Percentiles rank a stretch among this genome's conserved stretches.
phyloP scores from a whole-genome alignment of 2,888 invertebrate genomes.

The Pseudoips prasinana region DNA sequence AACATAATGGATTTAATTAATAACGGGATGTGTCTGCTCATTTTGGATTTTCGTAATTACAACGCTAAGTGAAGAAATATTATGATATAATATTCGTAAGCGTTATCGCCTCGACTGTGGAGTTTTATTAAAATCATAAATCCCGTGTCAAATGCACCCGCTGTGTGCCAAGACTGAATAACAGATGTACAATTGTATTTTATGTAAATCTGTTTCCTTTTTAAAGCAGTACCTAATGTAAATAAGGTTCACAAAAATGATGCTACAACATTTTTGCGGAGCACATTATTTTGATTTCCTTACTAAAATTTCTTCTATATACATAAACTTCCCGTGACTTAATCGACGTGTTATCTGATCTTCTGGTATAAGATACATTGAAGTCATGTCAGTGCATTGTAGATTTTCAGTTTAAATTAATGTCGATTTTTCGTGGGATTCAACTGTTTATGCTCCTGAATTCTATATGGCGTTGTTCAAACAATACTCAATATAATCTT shows the following conservation, averaged over 20 bases:
- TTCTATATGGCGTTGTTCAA: too few relatives aligned
- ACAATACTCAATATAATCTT: too few relatives aligned
- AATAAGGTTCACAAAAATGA: conserved; percentile 37
- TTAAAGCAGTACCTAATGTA: conserved; percentile 40
- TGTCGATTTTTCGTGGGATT: too few relatives aligned
- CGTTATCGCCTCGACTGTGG: conserved; percentile 55
- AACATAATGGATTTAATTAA: conserved; percentile 48
- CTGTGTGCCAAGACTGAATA: conserved; percentile 60
- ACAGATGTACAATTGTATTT: conserved; percentile 66
- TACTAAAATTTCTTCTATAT: too few relatives aligned
- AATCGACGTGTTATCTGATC: too few relatives aligned
- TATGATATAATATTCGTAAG: conserved; percentile 59
- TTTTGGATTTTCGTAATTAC: conserved; percentile 45
- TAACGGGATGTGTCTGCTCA: conserved; percentile 42
- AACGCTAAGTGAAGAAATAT: conserved; percentile 47
- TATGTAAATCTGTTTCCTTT: conserved; percentile 60
- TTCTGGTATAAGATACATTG: too few relatives aligned
- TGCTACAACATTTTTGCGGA: conserved; percentile 24
- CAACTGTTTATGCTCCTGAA: too few relatives aligned
- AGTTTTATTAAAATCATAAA: conserved; percentile 81
- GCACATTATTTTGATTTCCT: conserved; percentile 11
- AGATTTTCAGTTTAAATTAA: too few relatives aligned
- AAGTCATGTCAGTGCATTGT: too few relatives aligned
- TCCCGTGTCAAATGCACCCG: conserved; percentile 77
- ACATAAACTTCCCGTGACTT: too few relatives aligned